phyloP scores from a whole-genome alignment of 2,888 invertebrate species.

The Liopterus haemorrhoidalis region DNA sequence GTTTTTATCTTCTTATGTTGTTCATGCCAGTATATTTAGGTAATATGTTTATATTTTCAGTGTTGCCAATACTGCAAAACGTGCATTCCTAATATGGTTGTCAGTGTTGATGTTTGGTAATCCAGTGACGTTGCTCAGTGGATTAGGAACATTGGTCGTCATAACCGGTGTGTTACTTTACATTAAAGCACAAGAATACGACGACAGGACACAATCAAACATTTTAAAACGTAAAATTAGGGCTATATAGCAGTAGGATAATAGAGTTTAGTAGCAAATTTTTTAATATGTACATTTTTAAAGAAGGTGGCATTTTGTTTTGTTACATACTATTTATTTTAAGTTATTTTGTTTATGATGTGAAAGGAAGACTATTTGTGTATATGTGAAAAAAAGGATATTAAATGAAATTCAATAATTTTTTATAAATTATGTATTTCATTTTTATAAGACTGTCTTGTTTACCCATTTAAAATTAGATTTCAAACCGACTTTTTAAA shows the following conservation, averaged over 20 bases:
- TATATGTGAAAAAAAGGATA: not conserved
- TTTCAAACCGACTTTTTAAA: too few relatives aligned
- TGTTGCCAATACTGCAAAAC: conserved; percentile 72
- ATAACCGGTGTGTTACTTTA: conserved; percentile 68
- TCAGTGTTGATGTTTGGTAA: conserved; percentile 70
- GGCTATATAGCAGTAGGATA: conserved; percentile 39
- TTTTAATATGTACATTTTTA: conserved; percentile 8
- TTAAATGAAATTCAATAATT: not conserved
- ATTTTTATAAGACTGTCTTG: too few relatives aligned
- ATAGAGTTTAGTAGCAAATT: conserved; percentile 10
- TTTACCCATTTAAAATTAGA: too few relatives aligned
- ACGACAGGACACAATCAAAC: conserved; percentile 43
- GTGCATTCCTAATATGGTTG: conserved; percentile 72
- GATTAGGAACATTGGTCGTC: conserved; percentile 64
- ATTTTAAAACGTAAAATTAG: conserved; percentile 43
- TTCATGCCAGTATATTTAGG: too few relatives aligned
- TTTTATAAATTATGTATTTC: too few relatives aligned
- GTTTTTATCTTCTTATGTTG: too few relatives aligned
- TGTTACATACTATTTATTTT: conserved; percentile 3
- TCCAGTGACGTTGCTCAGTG: conserved; percentile 65
- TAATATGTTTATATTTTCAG: too few relatives aligned
- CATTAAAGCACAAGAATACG: conserved; percentile 63
- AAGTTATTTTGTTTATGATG: not conserved
- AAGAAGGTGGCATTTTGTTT: conserved; percentile 10
- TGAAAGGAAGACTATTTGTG: not conserved